Percentiles rank a stretch among this genome's conserved stretches.
Conservation (phyloP, 2,113 vertebrate genomes). For the Cottus gobio region DNA sequence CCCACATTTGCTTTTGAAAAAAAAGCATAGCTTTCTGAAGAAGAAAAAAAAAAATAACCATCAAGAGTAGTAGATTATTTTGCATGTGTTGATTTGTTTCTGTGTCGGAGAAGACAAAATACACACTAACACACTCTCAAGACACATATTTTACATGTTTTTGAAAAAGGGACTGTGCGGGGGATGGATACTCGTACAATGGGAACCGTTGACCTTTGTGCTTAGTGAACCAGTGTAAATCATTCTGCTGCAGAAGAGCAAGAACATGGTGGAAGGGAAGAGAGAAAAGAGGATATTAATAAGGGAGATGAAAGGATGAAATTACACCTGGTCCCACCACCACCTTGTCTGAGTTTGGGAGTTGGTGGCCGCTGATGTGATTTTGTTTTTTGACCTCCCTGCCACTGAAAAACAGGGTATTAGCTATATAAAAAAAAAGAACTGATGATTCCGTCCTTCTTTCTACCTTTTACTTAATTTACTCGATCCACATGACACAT, state of each 20-base stretch:
- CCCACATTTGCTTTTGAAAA: slow-evolving; percentile 79
- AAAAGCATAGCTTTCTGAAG: slow-evolving; percentile 78
- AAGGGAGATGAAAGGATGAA: slow-evolving; percentile 50
- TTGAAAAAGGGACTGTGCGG: slow-evolving; percentile 50
- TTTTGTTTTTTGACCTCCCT: slow-evolving; percentile 63
- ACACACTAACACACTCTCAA: slow-evolving; percentile 65
- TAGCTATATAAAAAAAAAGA: slow-evolving; percentile 59
- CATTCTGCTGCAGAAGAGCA: slow-evolving; percentile 40
- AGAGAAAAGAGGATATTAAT: slow-evolving; percentile 59
- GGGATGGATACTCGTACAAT: slow-evolving; percentile 74
- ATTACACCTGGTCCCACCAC: slow-evolving; percentile 28
- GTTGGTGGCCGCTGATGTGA: slow-evolving; percentile 31
- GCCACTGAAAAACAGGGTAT: slow-evolving; percentile 83
- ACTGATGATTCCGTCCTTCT: slow-evolving; percentile 45
- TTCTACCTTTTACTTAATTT: slow-evolving; percentile 53
- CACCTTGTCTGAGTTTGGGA: slow-evolving; percentile 25
- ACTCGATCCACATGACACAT: slow-evolving; percentile 52
- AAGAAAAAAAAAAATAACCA: slow-evolving; percentile 74
- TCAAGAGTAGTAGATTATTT: slow-evolving; percentile 82
- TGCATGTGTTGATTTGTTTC: slow-evolving; percentile 80
- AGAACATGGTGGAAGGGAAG: slow-evolving; percentile 54
- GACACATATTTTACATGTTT: slow-evolving; percentile 64
- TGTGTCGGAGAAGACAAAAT: slow-evolving; percentile 73
- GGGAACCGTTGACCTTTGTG: slow-evolving; percentile 74
- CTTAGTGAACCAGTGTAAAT: slow-evolving; percentile 68